Evolutionary conservation across 1,140 invertebrate genomes (phyloP).

Genomic region (Drosophila seguyi): DNA sequence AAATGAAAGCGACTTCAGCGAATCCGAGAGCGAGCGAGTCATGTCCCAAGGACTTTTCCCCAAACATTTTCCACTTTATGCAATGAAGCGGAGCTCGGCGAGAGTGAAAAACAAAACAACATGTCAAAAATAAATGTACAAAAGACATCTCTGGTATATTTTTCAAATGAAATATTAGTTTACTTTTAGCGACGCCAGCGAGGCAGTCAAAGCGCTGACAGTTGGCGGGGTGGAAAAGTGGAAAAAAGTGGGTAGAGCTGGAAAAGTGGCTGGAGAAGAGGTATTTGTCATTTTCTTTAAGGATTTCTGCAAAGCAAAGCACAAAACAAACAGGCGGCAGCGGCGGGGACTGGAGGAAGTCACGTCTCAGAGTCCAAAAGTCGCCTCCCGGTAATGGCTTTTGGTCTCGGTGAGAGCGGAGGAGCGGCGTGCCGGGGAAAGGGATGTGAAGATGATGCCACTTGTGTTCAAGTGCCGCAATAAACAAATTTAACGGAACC

Average conservation of each 20-base stretch:
- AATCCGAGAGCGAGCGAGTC: conserved; percentile 52
- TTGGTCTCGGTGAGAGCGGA: conserved; percentile 15
- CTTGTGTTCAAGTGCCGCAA: conserved; percentile 81
- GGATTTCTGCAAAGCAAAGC: conserved; percentile 79
- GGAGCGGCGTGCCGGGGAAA: conserved; percentile 1
- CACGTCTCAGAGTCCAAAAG: conserved; percentile 67
- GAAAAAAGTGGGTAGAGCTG: not conserved
- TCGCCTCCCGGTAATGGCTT: conserved; percentile 46
- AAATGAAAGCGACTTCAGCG: conserved; percentile 73
- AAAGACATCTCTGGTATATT: conserved; percentile 81
- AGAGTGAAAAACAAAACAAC: conserved; percentile 77
- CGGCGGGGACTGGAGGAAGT: conserved; percentile 34
- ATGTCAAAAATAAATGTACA: conserved; percentile 83
- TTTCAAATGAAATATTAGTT: conserved; percentile 83
- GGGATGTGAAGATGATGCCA: conserved; percentile 72
- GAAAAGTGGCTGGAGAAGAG: conserved; percentile 23
- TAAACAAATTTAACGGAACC: conserved; percentile 77
- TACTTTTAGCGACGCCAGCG: conserved; percentile 72
- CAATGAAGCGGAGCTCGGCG: conserved; percentile 53
- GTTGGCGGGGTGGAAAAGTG: conserved; percentile 27
- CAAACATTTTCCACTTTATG: conserved; percentile 69
- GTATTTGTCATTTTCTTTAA: conserved; percentile 82
- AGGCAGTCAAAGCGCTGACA: conserved; percentile 77
- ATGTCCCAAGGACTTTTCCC: conserved; percentile 66
- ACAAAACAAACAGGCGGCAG: conserved; percentile 39